Conservation (phyloP, 2,113 vertebrate genomes). For the Amazona vittata region DNA sequence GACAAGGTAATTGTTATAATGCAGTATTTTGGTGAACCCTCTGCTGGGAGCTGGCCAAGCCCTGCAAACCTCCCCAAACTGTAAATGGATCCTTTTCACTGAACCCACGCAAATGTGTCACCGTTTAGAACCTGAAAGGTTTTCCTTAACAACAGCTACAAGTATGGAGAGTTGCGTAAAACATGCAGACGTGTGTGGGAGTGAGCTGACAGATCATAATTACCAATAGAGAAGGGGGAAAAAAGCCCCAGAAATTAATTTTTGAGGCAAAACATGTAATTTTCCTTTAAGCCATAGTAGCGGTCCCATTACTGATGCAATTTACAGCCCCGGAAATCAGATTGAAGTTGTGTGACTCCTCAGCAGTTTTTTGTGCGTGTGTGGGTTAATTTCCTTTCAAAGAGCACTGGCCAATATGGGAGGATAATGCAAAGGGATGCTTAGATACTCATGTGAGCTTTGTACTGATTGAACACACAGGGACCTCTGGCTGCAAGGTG, state of each 20-base stretch:
- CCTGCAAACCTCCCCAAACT: not conserved
- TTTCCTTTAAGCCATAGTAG: slow-evolving; percentile 63
- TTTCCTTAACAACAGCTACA: slow-evolving; percentile 29
- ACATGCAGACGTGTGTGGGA: not conserved
- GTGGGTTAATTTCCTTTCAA: not conserved
- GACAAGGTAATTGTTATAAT: slow-evolving; percentile 59
- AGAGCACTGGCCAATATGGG: not conserved
- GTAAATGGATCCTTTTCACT: slow-evolving; percentile 53
- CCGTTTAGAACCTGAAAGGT: not conserved
- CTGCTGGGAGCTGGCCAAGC: slow-evolving; percentile 51
- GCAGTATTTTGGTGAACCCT: slow-evolving; percentile 60
- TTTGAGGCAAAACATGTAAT: slow-evolving; percentile 70
- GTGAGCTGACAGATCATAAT: slow-evolving; percentile 67
- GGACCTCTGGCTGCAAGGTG: rapidly evolving
- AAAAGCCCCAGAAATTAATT: slow-evolving; percentile 42
- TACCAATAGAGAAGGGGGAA: slow-evolving; percentile 38
- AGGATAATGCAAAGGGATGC: not conserved
- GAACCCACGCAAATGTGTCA: slow-evolving; percentile 51
- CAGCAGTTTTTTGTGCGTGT: not conserved
- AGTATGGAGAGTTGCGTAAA: slow-evolving; percentile 25
- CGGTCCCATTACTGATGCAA: slow-evolving; percentile 37
- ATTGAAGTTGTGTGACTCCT: not conserved
- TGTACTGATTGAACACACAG: not conserved
- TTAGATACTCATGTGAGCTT: not conserved
- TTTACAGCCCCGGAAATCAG: slow-evolving; percentile 42